These are phyloP conservation scores for Amblyornis subalaris DNA, from an alignment of 2,113 vertebrate species.

Conservation along the genomic window DNA sequence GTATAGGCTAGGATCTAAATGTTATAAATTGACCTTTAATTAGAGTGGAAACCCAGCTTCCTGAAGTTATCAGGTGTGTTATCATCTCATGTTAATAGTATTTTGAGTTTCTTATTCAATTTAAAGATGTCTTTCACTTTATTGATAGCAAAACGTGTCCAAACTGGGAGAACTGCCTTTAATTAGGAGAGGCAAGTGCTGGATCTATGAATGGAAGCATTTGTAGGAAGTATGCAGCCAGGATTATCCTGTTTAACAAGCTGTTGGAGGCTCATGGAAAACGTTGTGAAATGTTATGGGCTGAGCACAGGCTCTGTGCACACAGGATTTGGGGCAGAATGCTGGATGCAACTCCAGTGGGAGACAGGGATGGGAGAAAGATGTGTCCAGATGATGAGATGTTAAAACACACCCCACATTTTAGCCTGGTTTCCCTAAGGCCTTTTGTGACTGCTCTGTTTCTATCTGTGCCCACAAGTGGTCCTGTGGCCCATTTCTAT, in stretches of 20 bases:
- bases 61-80: not conserved
- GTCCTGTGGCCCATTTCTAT: not conserved
- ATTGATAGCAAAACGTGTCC: not conserved
- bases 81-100: not conserved
- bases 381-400: not conserved
- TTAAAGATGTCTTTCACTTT: not conserved
- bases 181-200: not conserved
- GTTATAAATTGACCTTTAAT: not conserved
- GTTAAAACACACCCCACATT: not conserved
- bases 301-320: not conserved
- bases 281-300: not conserved
- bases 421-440: not conserved
- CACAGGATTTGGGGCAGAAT: not conserved
- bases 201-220: not conserved
- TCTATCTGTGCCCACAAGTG: not conserved
- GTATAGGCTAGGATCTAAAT: not conserved
- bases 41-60: not conserved
- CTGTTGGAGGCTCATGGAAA: not conserved
- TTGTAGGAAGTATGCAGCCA: not conserved
- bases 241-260: slow-evolving; percentile 10
- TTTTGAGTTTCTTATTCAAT: not conserved
- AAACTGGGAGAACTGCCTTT: not conserved
- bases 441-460: not conserved
- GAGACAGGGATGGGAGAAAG: not conserved
- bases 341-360: not conserved